Conservation (phyloP, 2,888 invertebrate genomes). For the Metallyticus violacea region DNA sequence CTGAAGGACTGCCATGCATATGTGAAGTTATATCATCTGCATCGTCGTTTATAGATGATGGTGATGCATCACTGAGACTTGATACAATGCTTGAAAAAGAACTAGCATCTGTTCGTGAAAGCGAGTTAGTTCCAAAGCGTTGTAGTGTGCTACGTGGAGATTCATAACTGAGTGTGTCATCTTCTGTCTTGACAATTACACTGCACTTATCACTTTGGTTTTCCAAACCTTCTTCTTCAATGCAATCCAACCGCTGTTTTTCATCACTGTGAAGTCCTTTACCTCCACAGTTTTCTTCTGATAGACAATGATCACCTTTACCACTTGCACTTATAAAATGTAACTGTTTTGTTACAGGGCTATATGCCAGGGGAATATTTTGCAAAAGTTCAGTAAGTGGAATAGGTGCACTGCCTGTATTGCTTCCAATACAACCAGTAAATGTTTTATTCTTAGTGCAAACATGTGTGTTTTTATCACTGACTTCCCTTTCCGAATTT, state of each 20-base stretch:
- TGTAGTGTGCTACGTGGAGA: constrained; percentile 32
- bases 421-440: neutral
- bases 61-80: constrained; percentile 67
- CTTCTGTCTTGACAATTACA: constrained; percentile 24
- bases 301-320: neutral
- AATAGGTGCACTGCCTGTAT: constrained; percentile 39
- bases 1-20: constrained; percentile 1
- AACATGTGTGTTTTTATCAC: neutral
- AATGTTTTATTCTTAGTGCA: neutral
- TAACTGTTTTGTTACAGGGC: constrained; percentile 69
- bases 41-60: constrained; percentile 43
- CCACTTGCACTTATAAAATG: constrained; percentile 46
- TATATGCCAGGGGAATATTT: constrained; percentile 71
- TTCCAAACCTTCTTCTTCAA: constrained; percentile 29
- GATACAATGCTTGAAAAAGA: constrained; percentile 69
- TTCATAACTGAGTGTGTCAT: constrained; percentile 29
- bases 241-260: constrained; percentile 30
- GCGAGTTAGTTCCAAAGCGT: constrained; percentile 19
- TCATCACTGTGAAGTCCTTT: constrained; percentile 19
- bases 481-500: neutral
- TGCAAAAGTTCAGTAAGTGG: constrained; percentile 68
- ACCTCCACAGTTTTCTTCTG: constrained; percentile 6
- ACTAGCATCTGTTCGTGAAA: constrained; percentile 52
- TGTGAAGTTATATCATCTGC: neutral
- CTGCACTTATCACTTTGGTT: constrained; percentile 5